Evolutionary conservation across 2,797 vertebrate species (phyloP), one percentile per base, ranked within the genome.

Genomic region (Phoebastria nigripes): DNA sequence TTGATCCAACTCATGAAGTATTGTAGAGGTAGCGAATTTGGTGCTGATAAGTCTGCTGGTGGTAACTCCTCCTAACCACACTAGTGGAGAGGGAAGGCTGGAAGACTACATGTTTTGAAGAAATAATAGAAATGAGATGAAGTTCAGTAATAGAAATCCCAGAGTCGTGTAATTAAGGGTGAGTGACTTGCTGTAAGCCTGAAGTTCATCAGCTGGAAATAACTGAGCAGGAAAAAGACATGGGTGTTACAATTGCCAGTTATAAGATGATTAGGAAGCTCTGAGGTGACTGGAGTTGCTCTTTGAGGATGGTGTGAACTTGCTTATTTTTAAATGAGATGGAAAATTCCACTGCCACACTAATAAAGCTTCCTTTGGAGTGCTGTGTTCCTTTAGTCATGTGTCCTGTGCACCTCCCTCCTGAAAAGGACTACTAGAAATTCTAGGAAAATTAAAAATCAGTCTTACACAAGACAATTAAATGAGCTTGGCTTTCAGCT

Each of bases 1-100:
- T 65, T 65, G 51, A 59, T 44, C n/a, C 35, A 42, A 3, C 9
- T 58, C 15, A 5, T 12, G 25, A 42, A 42, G 51, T 76, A 15
- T 24, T 46, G 22, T 11, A 62, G 19, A 15, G 22, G 31, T 29
- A 41, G 49, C n/a, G 73, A 15, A 74, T 42, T 42, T 37, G 67
- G 7, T 0, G 0, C 63, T 81, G 37, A 2, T 31, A 52, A 33
- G 35, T 65, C 41, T 59, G 19, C 51, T 59, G 35, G 33, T 49
- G 41, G 8, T 39, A 35, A 47, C 37, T 67, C 21, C 54, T 73
- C 39, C 61, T 83, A 37, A 73, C 17, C 10, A 21, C 13, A 4
- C 8, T 37, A 37, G 20, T 31, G 24, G 61, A 79, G 39, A 54
- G 17, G 20, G 33, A 69, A 80, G 44, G 51, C 79, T 70, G 84